Conservation (phyloP, 1,140 invertebrate species). For the Apis cerana region DNA sequence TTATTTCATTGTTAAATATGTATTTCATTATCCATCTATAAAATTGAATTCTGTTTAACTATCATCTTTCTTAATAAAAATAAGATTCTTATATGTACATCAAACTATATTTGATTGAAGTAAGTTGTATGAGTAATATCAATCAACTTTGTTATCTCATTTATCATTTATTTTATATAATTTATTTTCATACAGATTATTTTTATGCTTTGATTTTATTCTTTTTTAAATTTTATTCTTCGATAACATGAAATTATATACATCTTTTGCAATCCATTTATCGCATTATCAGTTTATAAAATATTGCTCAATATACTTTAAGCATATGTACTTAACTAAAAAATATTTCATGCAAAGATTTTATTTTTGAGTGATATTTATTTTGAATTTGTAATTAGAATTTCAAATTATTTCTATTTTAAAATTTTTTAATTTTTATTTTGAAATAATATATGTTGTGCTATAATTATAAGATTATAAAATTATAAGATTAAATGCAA, state of each 20-base stretch:
- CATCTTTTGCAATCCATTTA: slow-evolving; percentile 11
- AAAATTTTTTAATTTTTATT: background rate
- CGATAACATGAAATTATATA: slow-evolving; percentile 40
- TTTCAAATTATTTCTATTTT: background rate
- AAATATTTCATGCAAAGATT: background rate
- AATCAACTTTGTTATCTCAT: slow-evolving; percentile 29
- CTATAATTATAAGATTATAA: too few species aligned
- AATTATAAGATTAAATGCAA: too few species aligned
- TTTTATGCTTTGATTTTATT: too few species aligned
- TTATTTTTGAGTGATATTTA: background rate
- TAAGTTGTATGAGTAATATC: slow-evolving; percentile 18
- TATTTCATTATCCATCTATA: background rate
- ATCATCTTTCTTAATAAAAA: background rate
- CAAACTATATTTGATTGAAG: slow-evolving; percentile 5
- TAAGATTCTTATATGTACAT: background rate
- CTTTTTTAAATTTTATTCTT: slow-evolving; percentile 32
- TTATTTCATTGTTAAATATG: background rate
- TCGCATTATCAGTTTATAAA: background rate
- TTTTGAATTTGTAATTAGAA: background rate
- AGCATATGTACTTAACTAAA: too few species aligned
- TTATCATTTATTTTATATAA: slow-evolving; percentile 14
- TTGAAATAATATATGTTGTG: too few species aligned
- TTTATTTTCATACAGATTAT: slow-evolving; percentile 7
- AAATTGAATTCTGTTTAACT: slow-evolving; percentile 15
- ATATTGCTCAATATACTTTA: too few species aligned